A percentile compares a stretch with the other conserved stretches of the same genome.
Conservation (phyloP, 64 coral and sea anemone genomes). For the Dendrophyllia cribrosa region DNA sequence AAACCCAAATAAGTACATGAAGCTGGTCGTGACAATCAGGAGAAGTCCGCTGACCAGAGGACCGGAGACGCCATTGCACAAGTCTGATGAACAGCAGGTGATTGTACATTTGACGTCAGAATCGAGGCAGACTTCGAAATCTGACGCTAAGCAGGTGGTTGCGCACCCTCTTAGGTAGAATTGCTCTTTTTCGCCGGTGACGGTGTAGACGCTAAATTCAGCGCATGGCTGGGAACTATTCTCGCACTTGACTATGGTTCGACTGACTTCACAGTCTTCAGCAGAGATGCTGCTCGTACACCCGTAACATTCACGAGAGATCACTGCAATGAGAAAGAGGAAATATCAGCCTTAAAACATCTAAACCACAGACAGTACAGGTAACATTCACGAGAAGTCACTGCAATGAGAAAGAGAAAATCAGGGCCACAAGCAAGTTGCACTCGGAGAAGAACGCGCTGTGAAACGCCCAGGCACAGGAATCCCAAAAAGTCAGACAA, state of each 20-base stretch:
- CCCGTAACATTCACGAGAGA: too few species aligned
- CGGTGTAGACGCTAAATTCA: background rate
- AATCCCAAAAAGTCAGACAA: too few species aligned
- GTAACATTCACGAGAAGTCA: too few species aligned
- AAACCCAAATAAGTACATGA: background rate
- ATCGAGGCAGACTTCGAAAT: background rate
- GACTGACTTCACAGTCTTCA: background rate
- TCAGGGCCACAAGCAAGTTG: too few species aligned
- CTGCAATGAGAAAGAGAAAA: too few species aligned
- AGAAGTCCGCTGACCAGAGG: background rate
- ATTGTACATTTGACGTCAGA: background rate
- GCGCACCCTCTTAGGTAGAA: background rate
- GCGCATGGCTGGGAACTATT: background rate
- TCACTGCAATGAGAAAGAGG: too few species aligned
- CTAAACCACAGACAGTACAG: background rate
- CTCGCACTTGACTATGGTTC: background rate
- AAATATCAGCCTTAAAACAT: too few species aligned
- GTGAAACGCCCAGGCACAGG: too few species aligned
- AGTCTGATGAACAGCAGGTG: background rate
- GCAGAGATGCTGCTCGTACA: background rate
- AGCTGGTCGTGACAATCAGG: background rate
- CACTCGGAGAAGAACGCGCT: too few species aligned
- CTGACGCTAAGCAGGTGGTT: background rate
- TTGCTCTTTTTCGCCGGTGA: background rate
- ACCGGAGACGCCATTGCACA: background rate